phyloP scores from a whole-genome alignment of 2,888 invertebrate genomes.

The Paralinhomoeus sp. region DNA sequence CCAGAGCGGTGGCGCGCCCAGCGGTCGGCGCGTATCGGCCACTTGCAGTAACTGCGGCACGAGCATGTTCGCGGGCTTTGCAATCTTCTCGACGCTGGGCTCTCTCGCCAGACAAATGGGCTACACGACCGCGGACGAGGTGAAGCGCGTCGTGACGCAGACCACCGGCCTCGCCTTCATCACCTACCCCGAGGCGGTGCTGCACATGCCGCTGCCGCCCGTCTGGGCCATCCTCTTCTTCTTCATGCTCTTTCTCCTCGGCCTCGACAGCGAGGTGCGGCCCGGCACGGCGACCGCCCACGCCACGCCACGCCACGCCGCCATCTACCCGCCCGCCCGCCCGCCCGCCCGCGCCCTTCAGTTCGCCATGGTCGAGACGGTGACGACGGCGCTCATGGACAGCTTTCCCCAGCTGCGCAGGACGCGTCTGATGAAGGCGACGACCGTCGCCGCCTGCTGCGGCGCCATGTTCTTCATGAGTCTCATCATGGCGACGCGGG shows the following conservation, averaged over 20 bases:
- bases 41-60: constrained; percentile 6
- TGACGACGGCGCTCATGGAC: constrained; percentile 2
- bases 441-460: too few species aligned
- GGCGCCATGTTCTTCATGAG: too few species aligned
- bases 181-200: constrained; percentile 1
- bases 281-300: too few species aligned
- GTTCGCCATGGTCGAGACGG: constrained; percentile 3
- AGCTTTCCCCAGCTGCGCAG: not conserved
- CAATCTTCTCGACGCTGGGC: constrained; percentile 13
- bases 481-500: too few species aligned
- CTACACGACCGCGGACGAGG: constrained; percentile 6
- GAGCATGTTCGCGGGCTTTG: constrained; percentile 12
- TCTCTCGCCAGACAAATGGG: constrained; percentile 8
- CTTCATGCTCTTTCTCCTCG: constrained; percentile 1
- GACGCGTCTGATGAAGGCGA: too few species aligned
- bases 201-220: not conserved
- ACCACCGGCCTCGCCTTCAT: too few species aligned
- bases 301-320: too few species aligned
- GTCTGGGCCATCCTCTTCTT: constrained; percentile 1
- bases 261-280: not conserved
- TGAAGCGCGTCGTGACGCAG: constrained; percentile 5
- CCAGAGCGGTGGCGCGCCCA: too few species aligned
- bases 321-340: too few species aligned
- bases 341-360: too few species aligned
- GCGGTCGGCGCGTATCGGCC: too few species aligned